These are phyloP conservation scores for Drosophila triauraria DNA, from an alignment of 1,140 invertebrate genomes.

Conservation along the genomic window DNA sequence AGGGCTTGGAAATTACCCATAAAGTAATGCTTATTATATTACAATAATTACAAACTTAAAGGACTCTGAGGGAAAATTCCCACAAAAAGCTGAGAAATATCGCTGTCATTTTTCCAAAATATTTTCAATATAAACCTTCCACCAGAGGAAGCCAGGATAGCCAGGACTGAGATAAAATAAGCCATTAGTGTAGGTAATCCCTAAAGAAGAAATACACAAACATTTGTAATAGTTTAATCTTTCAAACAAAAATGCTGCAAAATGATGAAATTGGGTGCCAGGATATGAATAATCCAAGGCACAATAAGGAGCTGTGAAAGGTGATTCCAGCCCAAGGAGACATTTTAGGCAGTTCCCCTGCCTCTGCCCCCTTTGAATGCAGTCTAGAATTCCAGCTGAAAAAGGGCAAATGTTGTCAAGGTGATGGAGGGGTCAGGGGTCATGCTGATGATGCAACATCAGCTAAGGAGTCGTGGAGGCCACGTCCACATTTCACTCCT, in stretches of 20 bases:
- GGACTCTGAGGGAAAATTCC: no score
- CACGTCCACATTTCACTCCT: conserved; percentile 11
- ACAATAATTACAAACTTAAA: no score
- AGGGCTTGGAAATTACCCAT: no score
- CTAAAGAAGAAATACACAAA: not conserved
- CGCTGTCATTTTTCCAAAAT: no score
- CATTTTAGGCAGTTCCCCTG: conserved; percentile 3
- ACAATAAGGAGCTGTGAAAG: not conserved
- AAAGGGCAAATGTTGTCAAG: conserved; percentile 24
- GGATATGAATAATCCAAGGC: not conserved
- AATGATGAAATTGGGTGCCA: conserved; percentile 10
- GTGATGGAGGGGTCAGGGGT: conserved; percentile 7
- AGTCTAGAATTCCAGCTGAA: conserved; percentile 5
- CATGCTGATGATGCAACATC: conserved; percentile 50
- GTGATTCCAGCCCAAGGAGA: not conserved
- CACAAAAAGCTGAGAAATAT: no score
- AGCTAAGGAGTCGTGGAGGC: conserved; percentile 49
- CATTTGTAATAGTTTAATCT: not conserved
- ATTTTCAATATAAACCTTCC: no score
- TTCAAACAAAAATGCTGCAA: not conserved
- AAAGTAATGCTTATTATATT: no score
- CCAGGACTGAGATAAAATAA: not conserved
- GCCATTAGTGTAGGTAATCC: no score
- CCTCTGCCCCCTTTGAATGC: not conserved
- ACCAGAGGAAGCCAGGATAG: no score